Percentiles rank a stretch among this genome's conserved stretches.
phyloP scores from a whole-genome alignment of 2,113 vertebrate genomes.

The Nothoprocta perdicaria region DNA sequence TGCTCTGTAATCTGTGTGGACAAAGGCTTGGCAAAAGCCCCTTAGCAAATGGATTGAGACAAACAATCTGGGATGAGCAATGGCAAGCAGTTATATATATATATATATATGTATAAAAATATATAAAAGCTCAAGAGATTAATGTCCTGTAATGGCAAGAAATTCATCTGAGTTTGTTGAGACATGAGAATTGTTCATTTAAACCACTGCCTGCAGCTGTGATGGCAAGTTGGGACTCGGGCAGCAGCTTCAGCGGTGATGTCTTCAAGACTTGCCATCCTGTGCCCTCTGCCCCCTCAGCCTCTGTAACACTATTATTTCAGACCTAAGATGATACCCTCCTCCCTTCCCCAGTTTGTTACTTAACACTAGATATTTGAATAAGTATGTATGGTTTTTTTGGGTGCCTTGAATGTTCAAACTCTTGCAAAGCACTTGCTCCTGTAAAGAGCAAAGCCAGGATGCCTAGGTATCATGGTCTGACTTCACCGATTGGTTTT shows the following conservation, averaged over 20 bases:
- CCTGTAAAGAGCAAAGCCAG: rapidly evolving
- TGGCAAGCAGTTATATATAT: not conserved
- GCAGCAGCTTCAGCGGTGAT: not conserved
- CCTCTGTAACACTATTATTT: not conserved
- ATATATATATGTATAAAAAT: too few relatives aligned
- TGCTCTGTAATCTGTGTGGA: rapidly evolving
- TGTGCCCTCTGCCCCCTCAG: not conserved
- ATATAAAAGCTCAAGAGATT: not conserved
- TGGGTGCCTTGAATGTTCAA: not conserved
- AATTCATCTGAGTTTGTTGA: not conserved
- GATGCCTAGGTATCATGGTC: not conserved
- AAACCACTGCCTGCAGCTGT: not conserved
- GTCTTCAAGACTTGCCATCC: not conserved
- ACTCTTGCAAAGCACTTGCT: not conserved
- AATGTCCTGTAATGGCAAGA: not conserved
- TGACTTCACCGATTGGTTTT: not conserved
- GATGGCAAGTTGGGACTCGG: not conserved
- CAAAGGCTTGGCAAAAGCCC: not conserved
- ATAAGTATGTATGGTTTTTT: not conserved
- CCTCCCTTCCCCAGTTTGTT: not conserved
- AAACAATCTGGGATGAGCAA: not conserved
- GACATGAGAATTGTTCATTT: not conserved
- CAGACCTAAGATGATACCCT: not conserved
- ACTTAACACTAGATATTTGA: not conserved
- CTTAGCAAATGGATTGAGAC: not conserved